Evolutionary conservation across 2,797 vertebrate species (phyloP), one percentile per base, ranked within the genome.

Genomic region (Ctenopoma kingsleyae): DNA sequence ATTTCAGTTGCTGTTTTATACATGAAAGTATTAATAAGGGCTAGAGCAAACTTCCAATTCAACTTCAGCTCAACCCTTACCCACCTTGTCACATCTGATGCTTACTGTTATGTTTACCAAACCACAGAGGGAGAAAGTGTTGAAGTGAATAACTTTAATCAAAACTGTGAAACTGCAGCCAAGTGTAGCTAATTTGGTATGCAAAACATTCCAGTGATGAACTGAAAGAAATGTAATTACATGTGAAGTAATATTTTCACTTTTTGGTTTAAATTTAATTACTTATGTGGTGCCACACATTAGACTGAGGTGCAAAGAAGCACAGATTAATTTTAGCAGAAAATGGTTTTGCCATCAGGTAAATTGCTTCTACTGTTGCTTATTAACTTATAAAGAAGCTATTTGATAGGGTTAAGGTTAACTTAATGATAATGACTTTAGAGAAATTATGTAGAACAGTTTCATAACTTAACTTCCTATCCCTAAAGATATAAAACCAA

Each of bases 241-340:
- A 78, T 81, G 72, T 71, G 75, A 87, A 89, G 84, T 76, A 76
- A 87, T 84, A 76, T 88, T 79, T 88, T 85, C 83, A 84, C 73
- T 86, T 82, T 30, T 86, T 81, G 54, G 54, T 84, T 78, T 61
- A 16, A 49, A 80, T 68, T 82, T 77, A 71, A 85, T 89, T 79
- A 78, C 84, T 75, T 79, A 76, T 76, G 67, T 64, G 35, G 71
- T 71, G 43, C 54, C 71, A 68, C 64, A 85, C 81, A 87, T 87
- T 87, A 72, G 71, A 74, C 59, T 72, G 54, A 70, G 55, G 56
- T 72, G 63, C 43, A 59, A 81, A 78, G 65, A 54, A 40, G 57
- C 74, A 17, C 62, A 71, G 66, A 83, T 82, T 74, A 35, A 59
- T 82, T 81, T 87, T 44, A 23, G 44, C 20, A 35, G 49, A 71